phyloP scores from a whole-genome alignment of 2,888 invertebrate genomes.

The Drosophila suboccidentalis region DNA sequence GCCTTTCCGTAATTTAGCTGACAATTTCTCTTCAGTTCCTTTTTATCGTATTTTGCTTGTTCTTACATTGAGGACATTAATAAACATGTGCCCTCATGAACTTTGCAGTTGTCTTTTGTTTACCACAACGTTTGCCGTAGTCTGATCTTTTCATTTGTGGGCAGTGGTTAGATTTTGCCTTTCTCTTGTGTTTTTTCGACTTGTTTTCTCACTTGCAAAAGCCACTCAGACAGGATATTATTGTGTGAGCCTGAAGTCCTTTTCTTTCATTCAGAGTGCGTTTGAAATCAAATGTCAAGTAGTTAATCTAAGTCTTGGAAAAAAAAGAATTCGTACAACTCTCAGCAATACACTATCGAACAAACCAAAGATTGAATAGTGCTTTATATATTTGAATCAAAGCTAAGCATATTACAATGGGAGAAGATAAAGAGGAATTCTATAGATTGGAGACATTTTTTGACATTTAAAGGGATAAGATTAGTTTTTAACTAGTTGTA shows the following conservation, averaged over 20 bases:
- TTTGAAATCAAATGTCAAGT: constrained; percentile 54
- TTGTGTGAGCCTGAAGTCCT: constrained; percentile 31
- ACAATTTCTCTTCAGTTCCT: constrained; percentile 21
- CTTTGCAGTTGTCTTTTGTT: constrained; percentile 67
- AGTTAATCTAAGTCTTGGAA: constrained; percentile 42
- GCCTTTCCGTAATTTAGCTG: constrained; percentile 50
- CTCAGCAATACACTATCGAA: constrained; percentile 2
- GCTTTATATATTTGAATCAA: neutral
- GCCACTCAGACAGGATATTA: too few relatives aligned
- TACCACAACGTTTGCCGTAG: constrained; percentile 55
- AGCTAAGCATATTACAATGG: too few relatives aligned
- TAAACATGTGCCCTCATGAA: constrained; percentile 66
- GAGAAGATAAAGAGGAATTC: neutral
- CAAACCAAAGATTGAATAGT: constrained; percentile 8
- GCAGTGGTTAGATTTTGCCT: constrained; percentile 34
- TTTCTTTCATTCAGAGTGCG: constrained; percentile 39
- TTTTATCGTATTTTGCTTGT: constrained; percentile 20
- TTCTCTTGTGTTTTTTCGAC: constrained; percentile 13
- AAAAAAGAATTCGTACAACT: constrained; percentile 2
- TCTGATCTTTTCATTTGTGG: too few relatives aligned
- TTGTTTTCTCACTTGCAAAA: constrained; percentile 52
- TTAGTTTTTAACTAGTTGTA: neutral
- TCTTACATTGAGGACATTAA: constrained; percentile 51
- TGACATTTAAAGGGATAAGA: too few relatives aligned
- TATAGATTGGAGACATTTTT: too few relatives aligned